Percentiles rank a stretch among this genome's conserved stretches.
Evolutionary conservation across 2,888 invertebrate species (phyloP).

Genomic region (Caenorhabditis angaria): DNA sequence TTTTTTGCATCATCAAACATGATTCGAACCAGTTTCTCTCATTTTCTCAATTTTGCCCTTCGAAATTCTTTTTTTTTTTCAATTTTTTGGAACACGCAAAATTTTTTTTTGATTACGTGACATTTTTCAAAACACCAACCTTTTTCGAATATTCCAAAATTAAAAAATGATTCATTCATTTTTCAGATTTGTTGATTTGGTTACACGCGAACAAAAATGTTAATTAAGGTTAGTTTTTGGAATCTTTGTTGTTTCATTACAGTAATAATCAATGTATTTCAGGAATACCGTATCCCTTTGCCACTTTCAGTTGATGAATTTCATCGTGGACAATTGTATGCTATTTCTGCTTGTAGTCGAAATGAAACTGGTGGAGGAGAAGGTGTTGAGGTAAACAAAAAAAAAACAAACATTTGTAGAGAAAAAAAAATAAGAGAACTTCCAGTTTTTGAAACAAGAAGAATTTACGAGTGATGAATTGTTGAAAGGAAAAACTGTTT

Average conservation of each 20-base stretch:
- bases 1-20: too few species aligned
- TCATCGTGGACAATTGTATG: slow-evolving; percentile 58
- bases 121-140: neutral
- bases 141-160: neutral
- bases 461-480: slow-evolving; percentile 53
- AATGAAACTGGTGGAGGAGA: slow-evolving; percentile 66
- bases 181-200: neutral
- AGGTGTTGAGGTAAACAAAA: slow-evolving; percentile 54
- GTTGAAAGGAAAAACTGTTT: slow-evolving; percentile 46
- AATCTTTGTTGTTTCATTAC: slow-evolving; percentile 4
- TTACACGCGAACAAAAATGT: neutral
- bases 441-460: slow-evolving; percentile 55
- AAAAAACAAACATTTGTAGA: slow-evolving; percentile 6
- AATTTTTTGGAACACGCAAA: neutral
- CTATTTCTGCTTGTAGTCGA: slow-evolving; percentile 58
- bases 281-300: slow-evolving; percentile 64
- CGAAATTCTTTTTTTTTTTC: neutral
- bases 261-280: slow-evolving; percentile 11
- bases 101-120: neutral
- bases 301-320: slow-evolving; percentile 63
- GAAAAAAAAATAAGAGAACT: slow-evolving; percentile 5
- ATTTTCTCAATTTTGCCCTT: neutral
- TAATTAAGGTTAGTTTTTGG: neutral
- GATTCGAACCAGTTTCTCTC: neutral
- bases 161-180: neutral